Percentiles rank a stretch among this genome's conserved stretches.
These are phyloP conservation scores for Euwallacea fornicatus DNA, from an alignment of 1,140 invertebrate species.

Conservation along the genomic window DNA sequence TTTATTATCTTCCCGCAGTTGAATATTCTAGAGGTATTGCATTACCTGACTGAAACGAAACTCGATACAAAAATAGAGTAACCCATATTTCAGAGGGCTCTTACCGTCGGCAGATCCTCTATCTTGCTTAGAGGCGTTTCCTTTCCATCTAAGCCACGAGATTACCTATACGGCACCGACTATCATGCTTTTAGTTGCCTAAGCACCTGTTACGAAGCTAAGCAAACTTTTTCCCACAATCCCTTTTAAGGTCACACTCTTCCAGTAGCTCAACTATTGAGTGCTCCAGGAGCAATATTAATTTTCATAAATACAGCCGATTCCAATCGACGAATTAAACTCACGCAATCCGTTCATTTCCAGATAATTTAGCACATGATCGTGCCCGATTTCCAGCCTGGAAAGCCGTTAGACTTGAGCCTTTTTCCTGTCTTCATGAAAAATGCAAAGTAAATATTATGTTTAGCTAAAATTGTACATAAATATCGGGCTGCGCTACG, in stretches of 20 bases:
- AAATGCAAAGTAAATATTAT: too few relatives aligned
- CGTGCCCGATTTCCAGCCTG: not conserved
- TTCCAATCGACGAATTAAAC: not conserved
- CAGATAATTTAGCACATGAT: slow-evolving; percentile 9
- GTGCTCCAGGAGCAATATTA: not conserved
- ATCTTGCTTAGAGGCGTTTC: slow-evolving; percentile 15
- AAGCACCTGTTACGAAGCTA: slow-evolving; percentile 25
- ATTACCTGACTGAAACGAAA: too few relatives aligned
- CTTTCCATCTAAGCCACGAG: slow-evolving; percentile 14
- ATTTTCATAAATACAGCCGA: not conserved
- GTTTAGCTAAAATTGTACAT: not conserved
- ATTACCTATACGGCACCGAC: slow-evolving; percentile 6
- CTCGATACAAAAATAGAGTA: slow-evolving; percentile 13
- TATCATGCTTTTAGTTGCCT: slow-evolving; percentile 21
- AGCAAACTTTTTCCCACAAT: not conserved
- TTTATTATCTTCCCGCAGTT: too few relatives aligned
- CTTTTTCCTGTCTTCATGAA: too few relatives aligned
- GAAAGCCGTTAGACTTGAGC: not conserved
- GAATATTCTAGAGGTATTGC: too few relatives aligned
- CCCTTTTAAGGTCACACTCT: not conserved
- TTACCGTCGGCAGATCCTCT: not conserved
- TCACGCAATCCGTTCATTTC: slow-evolving; percentile 14
- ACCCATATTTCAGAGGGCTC: slow-evolving; percentile 15
- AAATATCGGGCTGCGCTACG: not conserved
- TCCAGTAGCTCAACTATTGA: not conserved